Evolutionary conservation across 2,113 vertebrate genomes (phyloP), one percentile per base, ranked within the genome.

Genomic region (Spilogale gracilis): DNA sequence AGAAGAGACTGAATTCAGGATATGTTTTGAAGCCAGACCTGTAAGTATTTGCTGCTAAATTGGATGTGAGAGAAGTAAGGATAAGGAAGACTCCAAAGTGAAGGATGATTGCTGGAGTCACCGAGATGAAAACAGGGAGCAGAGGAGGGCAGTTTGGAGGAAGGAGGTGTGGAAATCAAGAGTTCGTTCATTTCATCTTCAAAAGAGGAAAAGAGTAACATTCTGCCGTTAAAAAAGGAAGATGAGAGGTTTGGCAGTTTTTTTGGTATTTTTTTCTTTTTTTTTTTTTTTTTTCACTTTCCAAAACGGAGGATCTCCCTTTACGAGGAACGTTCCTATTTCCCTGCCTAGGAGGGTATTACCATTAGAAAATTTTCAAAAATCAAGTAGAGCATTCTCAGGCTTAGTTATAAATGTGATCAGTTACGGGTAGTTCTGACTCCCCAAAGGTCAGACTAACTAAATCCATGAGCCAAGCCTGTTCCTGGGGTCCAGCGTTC

Each of bases 121-220:
- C 20, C 45, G 56, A 87, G 54, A 83, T 1, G 14, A 21, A 58
- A 43, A 73, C 25, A 82, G 23, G 54, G n/a, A 50, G 23, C 2
- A 5, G 3, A 25, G 13, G 32, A 32, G 38, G 20, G 3, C 11
- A 20, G 23, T 30, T 10, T 73, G 13, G 32, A 81, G 50, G 21
- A 12, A 79, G 9, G 23, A 67, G 48, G 9, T 27, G 18, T 14
- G 2, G 71, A 78, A 78, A 67, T 52, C n/a, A 82, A 73, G 61
- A 69, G 14, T 74, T 85, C 50, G 18, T 27, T 85, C 25, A 56
- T 83, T 73, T 93, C 21, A 56, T 38, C 45, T 79, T 74, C 7
- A 58, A 79, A 90, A 96, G 54, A 93, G 60, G 50, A 81, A 69
- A 96, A 89, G 7, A 38, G 14, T n/a, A 78, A 81, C 10, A 60